phyloP scores from a whole-genome alignment of 2,797 vertebrate species.

The Miichthys miiuy region DNA sequence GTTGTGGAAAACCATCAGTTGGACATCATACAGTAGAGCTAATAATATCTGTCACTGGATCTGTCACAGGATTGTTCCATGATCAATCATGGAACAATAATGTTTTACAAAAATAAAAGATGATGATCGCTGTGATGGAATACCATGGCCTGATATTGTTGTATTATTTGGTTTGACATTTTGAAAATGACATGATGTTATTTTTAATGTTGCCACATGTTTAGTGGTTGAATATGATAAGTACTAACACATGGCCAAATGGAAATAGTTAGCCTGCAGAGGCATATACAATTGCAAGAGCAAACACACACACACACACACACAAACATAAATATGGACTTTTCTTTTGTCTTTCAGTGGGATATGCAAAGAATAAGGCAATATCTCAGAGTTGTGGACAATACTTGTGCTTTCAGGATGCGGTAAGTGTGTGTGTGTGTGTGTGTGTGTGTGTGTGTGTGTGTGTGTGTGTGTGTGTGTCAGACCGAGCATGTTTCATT shows the following conservation, averaged over 20 bases:
- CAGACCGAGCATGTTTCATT: conserved; percentile 14
- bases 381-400: conserved; percentile 90
- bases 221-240: conserved; percentile 5
- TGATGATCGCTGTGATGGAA: neutral
- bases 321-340: conserved; percentile 8
- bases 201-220: conserved; percentile 5
- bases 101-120: neutral
- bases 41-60: too few relatives aligned
- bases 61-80: too few relatives aligned
- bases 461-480: conserved; percentile 10
- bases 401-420: conserved; percentile 96
- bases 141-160: neutral
- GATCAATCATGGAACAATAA: neutral
- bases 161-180: neutral
- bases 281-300: neutral
- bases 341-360: conserved; percentile 86
- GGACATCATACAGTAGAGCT: too few relatives aligned
- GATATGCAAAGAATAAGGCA: conserved; percentile 95
- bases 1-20: too few relatives aligned
- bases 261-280: conserved; percentile 7
- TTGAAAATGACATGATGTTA: neutral
- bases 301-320: neutral
- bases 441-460: conserved; percentile 55
- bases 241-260: conserved; percentile 7
- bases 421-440: conserved; percentile 86